A percentile compares a stretch with the other conserved stretches of the same genome.
phyloP scores from a whole-genome alignment of 2,113 vertebrate species.

The Poicephalus meyeri region DNA sequence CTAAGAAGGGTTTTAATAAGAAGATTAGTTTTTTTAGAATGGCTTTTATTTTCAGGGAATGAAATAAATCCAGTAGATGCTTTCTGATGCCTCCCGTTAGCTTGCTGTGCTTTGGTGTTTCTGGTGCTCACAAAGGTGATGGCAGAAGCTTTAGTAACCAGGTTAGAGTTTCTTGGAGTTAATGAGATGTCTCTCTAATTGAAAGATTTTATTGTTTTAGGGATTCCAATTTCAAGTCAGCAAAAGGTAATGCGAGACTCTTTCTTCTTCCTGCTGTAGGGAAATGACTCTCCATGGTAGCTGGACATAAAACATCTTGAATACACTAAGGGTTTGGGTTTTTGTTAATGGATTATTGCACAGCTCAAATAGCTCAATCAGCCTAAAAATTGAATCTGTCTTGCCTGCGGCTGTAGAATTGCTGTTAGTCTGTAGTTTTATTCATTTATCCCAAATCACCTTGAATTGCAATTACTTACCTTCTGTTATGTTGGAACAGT shows the following conservation, averaged over 20 bases:
- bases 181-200: constrained; percentile 41
- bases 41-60: not conserved
- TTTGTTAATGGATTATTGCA: not conserved
- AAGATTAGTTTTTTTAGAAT: accelerated
- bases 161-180: constrained; percentile 41
- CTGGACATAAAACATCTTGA: not conserved
- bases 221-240: constrained; percentile 16
- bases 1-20: not conserved
- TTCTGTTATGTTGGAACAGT: not conserved
- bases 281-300: not conserved
- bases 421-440: not conserved
- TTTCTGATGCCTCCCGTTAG: not conserved
- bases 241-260: not conserved
- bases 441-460: not conserved
- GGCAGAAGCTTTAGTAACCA: constrained; percentile 10
- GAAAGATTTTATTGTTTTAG: constrained; percentile 48
- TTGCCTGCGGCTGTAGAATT: not conserved
- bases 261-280: not conserved
- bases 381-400: constrained; percentile 18
- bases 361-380: not conserved
- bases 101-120: constrained; percentile 2
- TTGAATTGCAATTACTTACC: not conserved
- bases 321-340: not conserved
- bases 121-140: not conserved
- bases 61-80: not conserved